phyloP scores from a whole-genome alignment of 2,113 vertebrate species.

The Odontesthes bonariensis region DNA sequence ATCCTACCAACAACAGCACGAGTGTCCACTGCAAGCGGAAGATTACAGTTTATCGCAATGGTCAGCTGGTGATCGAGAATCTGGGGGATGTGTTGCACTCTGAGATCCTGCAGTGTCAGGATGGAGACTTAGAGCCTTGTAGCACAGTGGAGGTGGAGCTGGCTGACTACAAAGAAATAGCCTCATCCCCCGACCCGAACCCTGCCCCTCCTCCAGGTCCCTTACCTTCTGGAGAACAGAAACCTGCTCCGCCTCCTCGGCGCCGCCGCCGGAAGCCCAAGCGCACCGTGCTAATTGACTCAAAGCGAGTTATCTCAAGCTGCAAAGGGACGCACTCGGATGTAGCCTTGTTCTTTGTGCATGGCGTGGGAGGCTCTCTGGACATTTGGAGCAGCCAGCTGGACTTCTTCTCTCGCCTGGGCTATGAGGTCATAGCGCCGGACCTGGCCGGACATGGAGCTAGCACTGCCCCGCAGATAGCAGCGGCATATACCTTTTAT shows the following conservation, averaged over 20 bases:
- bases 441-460: constrained; percentile 93
- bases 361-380: constrained; percentile 93
- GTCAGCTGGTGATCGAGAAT: constrained; percentile 95
- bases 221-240: constrained; percentile 54
- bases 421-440: constrained; percentile 95
- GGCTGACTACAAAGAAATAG: constrained; percentile 79
- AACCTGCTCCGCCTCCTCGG: constrained; percentile 78
- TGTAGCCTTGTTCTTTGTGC: constrained; percentile 95
- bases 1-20: constrained; percentile 14
- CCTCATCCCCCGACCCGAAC: constrained; percentile 74
- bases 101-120: constrained; percentile 89
- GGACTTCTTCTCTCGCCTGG: constrained; percentile 93
- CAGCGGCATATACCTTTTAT: constrained; percentile 95
- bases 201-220: constrained; percentile 49
- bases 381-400: constrained; percentile 98
- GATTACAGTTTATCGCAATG: constrained; percentile 94
- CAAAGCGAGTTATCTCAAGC: constrained; percentile 90
- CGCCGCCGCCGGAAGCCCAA: constrained; percentile 89
- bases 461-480: constrained; percentile 91
- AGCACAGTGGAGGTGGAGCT: constrained; percentile 88
- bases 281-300: constrained; percentile 90
- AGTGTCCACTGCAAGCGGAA: constrained; percentile 92
- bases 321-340: constrained; percentile 92
- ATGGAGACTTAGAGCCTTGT: constrained; percentile 83
- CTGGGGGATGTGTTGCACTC: constrained; percentile 88